A percentile compares a stretch with the other conserved stretches of the same genome.
Conservation (phyloP, 2,113 vertebrate genomes). For the Romanogobio albipinnatus region DNA sequence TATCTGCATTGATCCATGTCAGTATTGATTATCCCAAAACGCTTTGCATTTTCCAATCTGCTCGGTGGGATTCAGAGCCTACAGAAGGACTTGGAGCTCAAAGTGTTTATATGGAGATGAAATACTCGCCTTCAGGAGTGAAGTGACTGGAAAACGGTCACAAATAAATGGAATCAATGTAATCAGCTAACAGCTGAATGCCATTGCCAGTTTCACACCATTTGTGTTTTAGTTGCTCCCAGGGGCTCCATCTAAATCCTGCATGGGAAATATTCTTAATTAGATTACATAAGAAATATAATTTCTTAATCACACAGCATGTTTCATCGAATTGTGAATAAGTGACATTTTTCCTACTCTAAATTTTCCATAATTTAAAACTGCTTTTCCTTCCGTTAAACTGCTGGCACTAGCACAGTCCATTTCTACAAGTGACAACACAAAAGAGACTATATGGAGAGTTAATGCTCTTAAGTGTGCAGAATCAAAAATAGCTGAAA, state of each 20-base stretch:
- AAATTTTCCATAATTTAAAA: not conserved
- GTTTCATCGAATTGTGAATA: conserved; percentile 20
- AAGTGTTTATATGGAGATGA: conserved; percentile 71
- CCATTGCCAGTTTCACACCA: conserved; percentile 62
- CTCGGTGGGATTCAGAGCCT: conserved; percentile 57
- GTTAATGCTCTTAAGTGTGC: not conserved
- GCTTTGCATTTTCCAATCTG: conserved; percentile 60
- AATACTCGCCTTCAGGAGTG: conserved; percentile 71
- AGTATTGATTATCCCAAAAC: conserved; percentile 62
- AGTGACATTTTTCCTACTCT: not conserved
- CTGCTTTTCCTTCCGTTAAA: not conserved
- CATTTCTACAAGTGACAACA: not conserved
- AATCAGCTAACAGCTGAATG: conserved; percentile 64
- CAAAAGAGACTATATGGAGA: not conserved
- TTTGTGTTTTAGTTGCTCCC: conserved; percentile 62
- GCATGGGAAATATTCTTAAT: conserved; percentile 61
- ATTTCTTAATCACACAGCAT: conserved; percentile 47
- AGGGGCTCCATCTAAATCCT: conserved; percentile 55
- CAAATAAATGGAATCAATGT: conserved; percentile 72
- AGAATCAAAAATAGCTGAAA: not conserved
- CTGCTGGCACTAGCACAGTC: not conserved
- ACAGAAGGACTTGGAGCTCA: conserved; percentile 58
- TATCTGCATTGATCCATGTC: conserved; percentile 52
- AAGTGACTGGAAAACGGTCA: conserved; percentile 64
- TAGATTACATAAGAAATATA: conserved; percentile 63